Evolutionary conservation across 2,113 vertebrate genomes (phyloP).

Genomic region (Diadophis punctatus): DNA sequence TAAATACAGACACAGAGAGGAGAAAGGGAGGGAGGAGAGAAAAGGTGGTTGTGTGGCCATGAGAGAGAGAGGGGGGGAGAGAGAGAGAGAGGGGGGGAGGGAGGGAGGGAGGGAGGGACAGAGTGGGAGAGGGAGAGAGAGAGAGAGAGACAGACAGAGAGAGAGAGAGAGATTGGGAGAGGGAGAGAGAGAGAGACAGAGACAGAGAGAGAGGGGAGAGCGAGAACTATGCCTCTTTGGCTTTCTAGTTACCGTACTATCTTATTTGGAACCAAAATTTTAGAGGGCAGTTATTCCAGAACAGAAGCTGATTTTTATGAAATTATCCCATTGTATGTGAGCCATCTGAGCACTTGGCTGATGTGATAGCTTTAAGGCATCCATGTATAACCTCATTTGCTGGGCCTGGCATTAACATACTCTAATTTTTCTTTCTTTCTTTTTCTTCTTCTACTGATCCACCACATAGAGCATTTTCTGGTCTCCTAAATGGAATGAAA

Average conservation of each 20-base stretch:
- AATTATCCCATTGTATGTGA: not conserved
- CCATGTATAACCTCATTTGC: not conserved
- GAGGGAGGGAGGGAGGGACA: too few relatives aligned
- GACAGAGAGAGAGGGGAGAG: rapidly evolving
- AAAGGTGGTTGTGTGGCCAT: too few relatives aligned
- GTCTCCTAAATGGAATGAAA: constrained; percentile 9
- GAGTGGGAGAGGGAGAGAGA: too few relatives aligned
- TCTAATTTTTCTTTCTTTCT: not conserved
- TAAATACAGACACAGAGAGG: not conserved
- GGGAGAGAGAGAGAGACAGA: not conserved
- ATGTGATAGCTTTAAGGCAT: not conserved
- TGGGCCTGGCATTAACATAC: not conserved
- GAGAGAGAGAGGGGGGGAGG: too few relatives aligned
- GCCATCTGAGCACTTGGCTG: not conserved
- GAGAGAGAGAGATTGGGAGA: too few relatives aligned
- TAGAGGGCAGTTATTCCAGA: not conserved
- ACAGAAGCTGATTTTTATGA: not conserved
- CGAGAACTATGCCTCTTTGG: not conserved
- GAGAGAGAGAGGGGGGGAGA: too few relatives aligned
- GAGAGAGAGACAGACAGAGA: too few relatives aligned
- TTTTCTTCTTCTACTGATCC: not conserved
- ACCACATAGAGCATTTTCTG: not conserved
- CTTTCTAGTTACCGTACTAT: not conserved
- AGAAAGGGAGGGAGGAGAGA: not conserved
- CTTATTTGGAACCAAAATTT: not conserved